Evolutionary conservation across 2,888 invertebrate species (phyloP).

Genomic region (Stenodema calcarata): DNA sequence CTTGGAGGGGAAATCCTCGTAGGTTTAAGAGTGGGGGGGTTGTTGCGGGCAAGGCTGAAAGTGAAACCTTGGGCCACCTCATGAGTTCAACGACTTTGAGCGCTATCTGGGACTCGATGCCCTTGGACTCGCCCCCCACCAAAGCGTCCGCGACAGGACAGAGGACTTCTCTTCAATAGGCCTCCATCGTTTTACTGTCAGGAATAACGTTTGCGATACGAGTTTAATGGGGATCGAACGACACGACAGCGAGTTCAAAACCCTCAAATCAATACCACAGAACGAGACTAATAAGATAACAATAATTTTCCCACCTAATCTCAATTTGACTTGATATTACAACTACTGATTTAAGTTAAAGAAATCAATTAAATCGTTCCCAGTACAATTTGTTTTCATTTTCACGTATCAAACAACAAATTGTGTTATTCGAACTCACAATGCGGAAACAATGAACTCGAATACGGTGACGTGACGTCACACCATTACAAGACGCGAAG

Average conservation of each 20-base stretch:
- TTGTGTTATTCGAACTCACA: too few relatives aligned
- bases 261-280: too few relatives aligned
- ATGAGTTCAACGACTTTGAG: conserved; percentile 44
- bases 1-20: neutral
- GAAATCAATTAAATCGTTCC: too few relatives aligned
- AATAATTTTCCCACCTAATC: too few relatives aligned
- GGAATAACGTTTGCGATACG: neutral
- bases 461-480: too few relatives aligned
- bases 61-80: conserved; percentile 40
- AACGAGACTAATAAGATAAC: too few relatives aligned
- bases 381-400: too few relatives aligned
- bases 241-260: neutral
- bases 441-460: too few relatives aligned
- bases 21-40: neutral
- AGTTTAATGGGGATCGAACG: neutral
- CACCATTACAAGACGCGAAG: too few relatives aligned
- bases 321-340: too few relatives aligned
- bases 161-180: neutral
- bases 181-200: neutral
- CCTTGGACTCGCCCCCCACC: conserved; percentile 42
- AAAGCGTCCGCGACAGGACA: neutral
- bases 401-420: too few relatives aligned
- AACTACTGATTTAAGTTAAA: too few relatives aligned
- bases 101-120: conserved; percentile 43
- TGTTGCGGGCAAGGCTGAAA: neutral